Conservation (phyloP, 2,888 invertebrate genomes). For the Strigamia transsilvanica region DNA sequence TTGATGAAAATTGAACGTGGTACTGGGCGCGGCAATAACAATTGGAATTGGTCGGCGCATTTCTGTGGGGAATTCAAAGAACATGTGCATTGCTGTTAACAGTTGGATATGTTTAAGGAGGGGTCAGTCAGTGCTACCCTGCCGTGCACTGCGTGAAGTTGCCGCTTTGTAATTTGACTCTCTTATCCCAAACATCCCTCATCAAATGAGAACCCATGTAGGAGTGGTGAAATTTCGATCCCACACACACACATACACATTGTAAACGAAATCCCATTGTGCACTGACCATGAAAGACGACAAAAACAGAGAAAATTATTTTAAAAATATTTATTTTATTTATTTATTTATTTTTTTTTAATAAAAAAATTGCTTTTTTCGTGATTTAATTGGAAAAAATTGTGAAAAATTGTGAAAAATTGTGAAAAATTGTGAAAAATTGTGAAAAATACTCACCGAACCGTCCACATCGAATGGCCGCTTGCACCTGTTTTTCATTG, state of each 20-base stretch:
- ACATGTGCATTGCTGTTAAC: constrained; percentile 3
- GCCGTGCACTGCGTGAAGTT: constrained; percentile 21
- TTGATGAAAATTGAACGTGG: too few species aligned
- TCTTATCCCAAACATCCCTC: constrained; percentile 1
- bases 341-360: too few species aligned
- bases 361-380: background rate
- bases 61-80: background rate
- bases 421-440: too few species aligned
- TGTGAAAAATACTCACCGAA: background rate
- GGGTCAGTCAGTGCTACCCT: constrained; percentile 25
- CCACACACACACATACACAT: background rate
- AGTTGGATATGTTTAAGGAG: constrained; percentile 14
- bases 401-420: too few species aligned
- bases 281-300: background rate
- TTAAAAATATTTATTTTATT: too few species aligned
- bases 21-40: background rate
- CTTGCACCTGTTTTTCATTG: background rate
- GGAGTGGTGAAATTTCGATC: background rate
- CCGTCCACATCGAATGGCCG: constrained; percentile 19
- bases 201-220: constrained; percentile 18
- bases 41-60: background rate
- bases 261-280: background rate
- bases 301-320: too few species aligned
- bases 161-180: constrained; percentile 42
- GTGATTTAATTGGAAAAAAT: background rate